Evolutionary conservation across 30 jellyfish, hydroid and myxozoan species (phyloP), one percentile per base, ranked within the genome.

Genomic region (Rhopilema esculentum): DNA sequence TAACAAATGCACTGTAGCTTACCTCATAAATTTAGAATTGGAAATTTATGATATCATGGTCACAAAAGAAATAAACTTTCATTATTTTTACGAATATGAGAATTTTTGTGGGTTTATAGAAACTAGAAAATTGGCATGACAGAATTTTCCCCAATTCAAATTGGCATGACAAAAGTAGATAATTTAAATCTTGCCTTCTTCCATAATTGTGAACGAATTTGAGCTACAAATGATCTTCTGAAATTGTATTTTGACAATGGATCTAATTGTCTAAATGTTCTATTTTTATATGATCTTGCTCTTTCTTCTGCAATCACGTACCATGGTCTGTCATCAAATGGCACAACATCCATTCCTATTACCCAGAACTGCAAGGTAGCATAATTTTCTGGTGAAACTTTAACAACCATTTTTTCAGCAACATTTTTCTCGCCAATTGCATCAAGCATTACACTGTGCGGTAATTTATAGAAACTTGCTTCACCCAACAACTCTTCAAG

Each of bases 311-410:
- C 97, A 9, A 66, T 50, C 0, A 87, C 90, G 51, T 87, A 87
- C 95, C 95, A 87, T 19, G 95, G 95, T 17, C 95, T 66, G 26
- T 80, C 90, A 65, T 89, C 97, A 12, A 89, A 40, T 48, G 97
- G 97, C 4, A 67, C 88, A 23, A 89, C 90, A 68, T 89, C 97
- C 97, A 89, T 89, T 9, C 97, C 97, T 57, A 89, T 53, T 2
- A 89, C 93, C 97, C 97, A 89, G 86, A 89, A 89, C 27, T 57
- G 50, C 61, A 89, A 69, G 19, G 82, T 75, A 27, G 32, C 97
- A 67, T 89, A 89, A 29, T 82, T 62, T 49, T 66, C 80, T 17
- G 93, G 92, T 25, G 93, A 80, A 29, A 89, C 88, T 50, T 52
- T 67, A 29, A 89, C 88, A 21, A 64, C 80, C 27, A 89, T 72